A percentile compares a stretch with the other conserved stretches of the same genome.
phyloP scores from a whole-genome alignment of 2,797 vertebrate genomes.

The Mionectes olivaceus region DNA sequence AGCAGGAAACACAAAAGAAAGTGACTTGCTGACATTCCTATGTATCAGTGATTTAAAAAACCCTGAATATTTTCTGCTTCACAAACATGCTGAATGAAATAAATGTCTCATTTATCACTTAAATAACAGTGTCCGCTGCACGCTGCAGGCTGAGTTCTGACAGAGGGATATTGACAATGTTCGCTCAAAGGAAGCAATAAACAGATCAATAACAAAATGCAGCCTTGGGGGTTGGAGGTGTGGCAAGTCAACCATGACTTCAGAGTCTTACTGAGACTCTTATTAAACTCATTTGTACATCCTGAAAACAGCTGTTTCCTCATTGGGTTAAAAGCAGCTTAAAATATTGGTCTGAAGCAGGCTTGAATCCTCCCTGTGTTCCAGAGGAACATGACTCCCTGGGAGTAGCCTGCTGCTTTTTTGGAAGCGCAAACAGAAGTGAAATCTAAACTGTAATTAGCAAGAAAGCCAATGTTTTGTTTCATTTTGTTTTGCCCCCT shows the following conservation, averaged over 20 bases:
- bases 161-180: slow-evolving; percentile 40
- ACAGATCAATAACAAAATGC: slow-evolving; percentile 70
- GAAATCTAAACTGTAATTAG: background rate
- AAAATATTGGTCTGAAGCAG: background rate
- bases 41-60: background rate
- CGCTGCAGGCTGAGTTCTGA: slow-evolving; percentile 43
- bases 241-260: slow-evolving; percentile 63
- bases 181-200: slow-evolving; percentile 55
- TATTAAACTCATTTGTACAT: slow-evolving; percentile 70
- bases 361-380: background rate
- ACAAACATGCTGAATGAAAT: slow-evolving; percentile 56
- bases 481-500: background rate
- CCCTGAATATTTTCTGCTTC: slow-evolving; percentile 34
- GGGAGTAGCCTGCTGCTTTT: background rate
- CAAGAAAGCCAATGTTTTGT: background rate
- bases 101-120: slow-evolving; percentile 66
- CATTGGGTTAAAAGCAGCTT: slow-evolving; percentile 20
- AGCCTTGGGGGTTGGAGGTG: slow-evolving; percentile 39
- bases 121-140: slow-evolving; percentile 24
- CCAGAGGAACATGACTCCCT: background rate
- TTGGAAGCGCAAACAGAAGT: background rate
- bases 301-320: slow-evolving; percentile 44
- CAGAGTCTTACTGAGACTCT: slow-evolving; percentile 40
- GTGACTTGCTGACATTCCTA: background rate
- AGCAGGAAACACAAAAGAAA: background rate